A percentile compares a stretch with the other conserved stretches of the same genome.
Evolutionary conservation across 1,140 invertebrate genomes (phyloP).

Genomic region (Cheumatopsyche charites): DNA sequence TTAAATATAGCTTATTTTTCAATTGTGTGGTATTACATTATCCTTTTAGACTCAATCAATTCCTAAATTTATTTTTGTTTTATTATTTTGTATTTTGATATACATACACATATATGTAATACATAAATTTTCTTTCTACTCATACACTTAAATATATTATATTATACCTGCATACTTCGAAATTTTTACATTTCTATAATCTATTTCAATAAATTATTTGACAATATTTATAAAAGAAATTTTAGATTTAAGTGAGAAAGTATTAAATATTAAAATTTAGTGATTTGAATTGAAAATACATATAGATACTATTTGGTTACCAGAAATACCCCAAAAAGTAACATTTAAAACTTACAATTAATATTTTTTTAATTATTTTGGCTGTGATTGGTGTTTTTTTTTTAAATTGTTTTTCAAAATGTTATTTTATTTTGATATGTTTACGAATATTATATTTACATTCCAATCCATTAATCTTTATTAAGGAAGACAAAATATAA

Average conservation of each 20-base stretch:
- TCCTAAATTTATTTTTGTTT: no score
- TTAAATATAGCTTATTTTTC: no score
- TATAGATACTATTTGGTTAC: slow-evolving; percentile 7
- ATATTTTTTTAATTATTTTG: slow-evolving; percentile 20
- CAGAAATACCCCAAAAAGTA: neutral
- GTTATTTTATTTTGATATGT: neutral
- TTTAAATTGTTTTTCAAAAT: slow-evolving; percentile 8
- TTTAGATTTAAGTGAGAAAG: slow-evolving; percentile 5
- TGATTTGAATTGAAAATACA: neutral
- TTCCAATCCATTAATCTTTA: slow-evolving; percentile 2
- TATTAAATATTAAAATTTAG: neutral
- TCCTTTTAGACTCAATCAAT: no score
- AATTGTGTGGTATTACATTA: no score
- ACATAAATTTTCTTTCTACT: no score
- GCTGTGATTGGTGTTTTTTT: slow-evolving; percentile 42
- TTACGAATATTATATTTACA: neutral
- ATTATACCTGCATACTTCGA: no score
- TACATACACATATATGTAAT: no score
- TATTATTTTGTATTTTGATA: no score
- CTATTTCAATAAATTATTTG: slow-evolving; percentile 12
- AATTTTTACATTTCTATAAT: no score
- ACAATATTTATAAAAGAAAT: slow-evolving; percentile 18
- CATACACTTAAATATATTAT: no score
- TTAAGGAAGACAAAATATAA: no score
- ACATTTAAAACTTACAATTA: neutral